Percentiles rank a stretch among this genome's conserved stretches.
Evolutionary conservation across 2,888 invertebrate species (phyloP).

Genomic region (Vesta saturnalis): DNA sequence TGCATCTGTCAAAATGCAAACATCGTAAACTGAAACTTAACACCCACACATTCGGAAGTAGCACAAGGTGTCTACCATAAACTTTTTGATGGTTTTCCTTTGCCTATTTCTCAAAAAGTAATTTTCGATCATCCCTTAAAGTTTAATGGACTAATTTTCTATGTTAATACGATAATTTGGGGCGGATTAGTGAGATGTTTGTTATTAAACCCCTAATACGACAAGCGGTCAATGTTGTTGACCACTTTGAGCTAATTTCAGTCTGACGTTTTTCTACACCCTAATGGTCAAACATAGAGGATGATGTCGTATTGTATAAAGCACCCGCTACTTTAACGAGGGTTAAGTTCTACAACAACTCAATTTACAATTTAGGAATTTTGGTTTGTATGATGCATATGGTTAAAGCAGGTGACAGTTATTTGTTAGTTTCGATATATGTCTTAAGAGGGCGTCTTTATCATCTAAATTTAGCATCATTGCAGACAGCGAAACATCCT

Average conservation of each 20-base stretch:
- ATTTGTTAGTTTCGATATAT: neutral
- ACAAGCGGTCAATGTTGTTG: slow-evolving; percentile 32
- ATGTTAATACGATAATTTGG: slow-evolving; percentile 43
- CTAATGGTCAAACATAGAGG: slow-evolving; percentile 47
- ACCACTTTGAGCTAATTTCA: slow-evolving; percentile 38
- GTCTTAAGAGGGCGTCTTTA: neutral
- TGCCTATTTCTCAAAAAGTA: slow-evolving; percentile 2
- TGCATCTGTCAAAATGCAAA: slow-evolving; percentile 58
- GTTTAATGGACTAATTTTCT: slow-evolving; percentile 6
- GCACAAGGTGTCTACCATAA: slow-evolving; percentile 59
- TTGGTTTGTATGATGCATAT: slow-evolving; percentile 28
- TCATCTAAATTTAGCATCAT: slow-evolving; percentile 40
- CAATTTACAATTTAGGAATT: slow-evolving; percentile 42
- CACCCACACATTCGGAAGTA: slow-evolving; percentile 57
- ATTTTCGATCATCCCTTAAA: no score
- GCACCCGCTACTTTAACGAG: slow-evolving; percentile 39
- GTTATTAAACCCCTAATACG: slow-evolving; percentile 42
- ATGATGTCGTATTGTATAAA: slow-evolving; percentile 46
- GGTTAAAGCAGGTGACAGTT: slow-evolving; percentile 39
- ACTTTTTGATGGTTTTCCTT: slow-evolving; percentile 42
- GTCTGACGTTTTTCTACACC: slow-evolving; percentile 37
- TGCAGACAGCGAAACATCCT: slow-evolving; percentile 43
- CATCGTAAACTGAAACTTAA: slow-evolving; percentile 58
- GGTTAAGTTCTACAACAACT: slow-evolving; percentile 45
- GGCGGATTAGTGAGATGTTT: slow-evolving; percentile 35